phyloP scores from a whole-genome alignment of 2,797 vertebrate genomes.

The Halcyon smyrnensis region DNA sequence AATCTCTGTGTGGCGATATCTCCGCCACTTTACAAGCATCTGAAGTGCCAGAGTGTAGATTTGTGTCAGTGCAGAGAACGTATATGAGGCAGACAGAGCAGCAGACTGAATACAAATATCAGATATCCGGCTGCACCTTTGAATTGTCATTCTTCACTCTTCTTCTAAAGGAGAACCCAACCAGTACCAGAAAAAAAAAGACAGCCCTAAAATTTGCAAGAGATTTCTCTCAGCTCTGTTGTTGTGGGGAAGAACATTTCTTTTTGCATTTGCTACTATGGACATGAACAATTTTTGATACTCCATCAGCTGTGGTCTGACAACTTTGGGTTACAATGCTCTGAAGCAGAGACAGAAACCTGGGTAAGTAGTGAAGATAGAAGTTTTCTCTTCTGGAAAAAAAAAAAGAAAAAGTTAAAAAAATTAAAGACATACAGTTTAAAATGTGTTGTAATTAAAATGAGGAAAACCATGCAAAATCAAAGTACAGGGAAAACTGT shows the following conservation, averaged over 20 bases:
- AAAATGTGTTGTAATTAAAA: neutral
- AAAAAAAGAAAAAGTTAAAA: neutral
- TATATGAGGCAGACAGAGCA: neutral
- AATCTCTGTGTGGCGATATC: neutral
- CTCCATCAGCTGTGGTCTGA: neutral
- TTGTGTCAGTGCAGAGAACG: slow-evolving; percentile 4
- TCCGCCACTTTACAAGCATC: slow-evolving; percentile 22
- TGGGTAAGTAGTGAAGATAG: neutral
- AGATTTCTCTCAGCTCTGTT: neutral
- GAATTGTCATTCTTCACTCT: neutral
- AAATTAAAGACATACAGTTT: neutral
- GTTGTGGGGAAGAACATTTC: neutral
- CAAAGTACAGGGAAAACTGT: neutral
- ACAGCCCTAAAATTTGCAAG: neutral
- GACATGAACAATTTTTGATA: neutral
- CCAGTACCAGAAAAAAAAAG: neutral
- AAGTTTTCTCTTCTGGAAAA: neutral
- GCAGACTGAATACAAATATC: slow-evolving; percentile 28
- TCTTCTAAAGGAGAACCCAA: neutral
- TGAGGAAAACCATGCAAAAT: neutral
- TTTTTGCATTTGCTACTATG: neutral
- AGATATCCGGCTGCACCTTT: neutral
- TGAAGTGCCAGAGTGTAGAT: slow-evolving; percentile 18
- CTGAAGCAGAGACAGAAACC: neutral
- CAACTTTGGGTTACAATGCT: neutral